phyloP scores from a whole-genome alignment of 2,888 invertebrate genomes.

The Pristionchus arcanus region DNA sequence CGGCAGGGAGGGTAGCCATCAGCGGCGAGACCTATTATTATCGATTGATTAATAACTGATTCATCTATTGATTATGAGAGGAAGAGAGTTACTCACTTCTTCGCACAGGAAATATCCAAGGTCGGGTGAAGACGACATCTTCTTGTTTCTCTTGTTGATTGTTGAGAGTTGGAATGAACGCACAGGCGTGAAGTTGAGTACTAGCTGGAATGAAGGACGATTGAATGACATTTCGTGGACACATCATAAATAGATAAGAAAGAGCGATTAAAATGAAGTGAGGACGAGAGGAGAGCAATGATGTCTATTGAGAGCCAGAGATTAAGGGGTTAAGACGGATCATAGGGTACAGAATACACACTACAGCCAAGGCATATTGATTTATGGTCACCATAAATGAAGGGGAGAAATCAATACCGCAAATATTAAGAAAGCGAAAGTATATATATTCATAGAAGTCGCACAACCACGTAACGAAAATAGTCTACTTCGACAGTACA shows the following conservation, averaged over 20 bases:
- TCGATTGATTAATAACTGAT: background rate
- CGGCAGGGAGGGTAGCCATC: conserved; percentile 27
- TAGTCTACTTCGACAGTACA: background rate
- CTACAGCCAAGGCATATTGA: background rate
- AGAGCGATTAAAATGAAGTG: conserved; percentile 34
- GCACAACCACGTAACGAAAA: background rate
- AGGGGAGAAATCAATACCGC: background rate
- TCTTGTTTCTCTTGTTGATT: background rate
- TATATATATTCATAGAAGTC: background rate
- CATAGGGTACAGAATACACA: conserved; percentile 12
- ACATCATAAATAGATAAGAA: conserved; percentile 23
- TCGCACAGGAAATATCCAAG: conserved; percentile 52
- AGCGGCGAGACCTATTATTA: background rate
- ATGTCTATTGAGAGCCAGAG: background rate
- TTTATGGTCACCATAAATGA: background rate
- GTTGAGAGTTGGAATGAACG: conserved; percentile 38
- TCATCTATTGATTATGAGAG: background rate
- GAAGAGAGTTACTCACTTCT: conserved; percentile 13
- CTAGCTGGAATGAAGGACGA: conserved; percentile 17
- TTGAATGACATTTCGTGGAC: conserved; percentile 32
- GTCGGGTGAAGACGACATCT: conserved; percentile 27
- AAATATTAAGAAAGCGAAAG: background rate
- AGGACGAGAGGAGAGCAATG: background rate
- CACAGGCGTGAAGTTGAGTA: conserved; percentile 25
- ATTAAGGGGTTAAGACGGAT: background rate